phyloP scores from a whole-genome alignment of 2,888 invertebrate genomes.

The Tetanocera ferruginea region DNA sequence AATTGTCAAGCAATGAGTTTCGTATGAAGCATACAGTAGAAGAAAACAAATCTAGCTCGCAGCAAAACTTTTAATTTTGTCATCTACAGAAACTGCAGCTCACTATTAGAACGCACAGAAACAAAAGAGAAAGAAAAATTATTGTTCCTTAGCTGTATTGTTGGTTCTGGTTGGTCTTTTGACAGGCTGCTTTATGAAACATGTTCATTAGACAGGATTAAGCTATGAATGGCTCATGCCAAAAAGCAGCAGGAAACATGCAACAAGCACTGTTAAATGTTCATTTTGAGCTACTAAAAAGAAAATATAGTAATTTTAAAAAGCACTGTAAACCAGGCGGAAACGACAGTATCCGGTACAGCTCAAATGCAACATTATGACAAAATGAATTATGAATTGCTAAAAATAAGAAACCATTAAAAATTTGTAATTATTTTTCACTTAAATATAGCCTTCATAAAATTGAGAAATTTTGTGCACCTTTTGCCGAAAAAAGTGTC shows the following conservation, averaged over 20 bases:
- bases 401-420: background rate
- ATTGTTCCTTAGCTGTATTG: background rate
- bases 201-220: conserved; percentile 13
- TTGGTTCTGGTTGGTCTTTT: background rate
- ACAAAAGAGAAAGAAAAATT: too few relatives aligned
- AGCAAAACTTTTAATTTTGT: too few relatives aligned
- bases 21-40: background rate
- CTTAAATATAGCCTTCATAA: too few relatives aligned
- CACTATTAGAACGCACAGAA: too few relatives aligned
- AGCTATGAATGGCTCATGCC: conserved; percentile 26
- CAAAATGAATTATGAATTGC: background rate
- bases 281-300: background rate
- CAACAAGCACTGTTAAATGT: background rate
- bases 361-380: background rate
- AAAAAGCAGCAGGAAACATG: conserved; percentile 7
- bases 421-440: too few relatives aligned
- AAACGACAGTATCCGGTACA: background rate
- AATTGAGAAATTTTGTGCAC: background rate
- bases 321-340: too few relatives aligned
- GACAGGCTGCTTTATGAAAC: background rate
- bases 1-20: conserved; percentile 15
- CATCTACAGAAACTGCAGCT: too few relatives aligned
- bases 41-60: too few relatives aligned
- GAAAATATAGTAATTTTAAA: too few relatives aligned
- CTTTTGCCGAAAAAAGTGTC: conserved; percentile 24